Percentiles rank a stretch among this genome's conserved stretches.
phyloP scores from a whole-genome alignment of 2,797 vertebrate species.

The Halcyon leucocephala region DNA sequence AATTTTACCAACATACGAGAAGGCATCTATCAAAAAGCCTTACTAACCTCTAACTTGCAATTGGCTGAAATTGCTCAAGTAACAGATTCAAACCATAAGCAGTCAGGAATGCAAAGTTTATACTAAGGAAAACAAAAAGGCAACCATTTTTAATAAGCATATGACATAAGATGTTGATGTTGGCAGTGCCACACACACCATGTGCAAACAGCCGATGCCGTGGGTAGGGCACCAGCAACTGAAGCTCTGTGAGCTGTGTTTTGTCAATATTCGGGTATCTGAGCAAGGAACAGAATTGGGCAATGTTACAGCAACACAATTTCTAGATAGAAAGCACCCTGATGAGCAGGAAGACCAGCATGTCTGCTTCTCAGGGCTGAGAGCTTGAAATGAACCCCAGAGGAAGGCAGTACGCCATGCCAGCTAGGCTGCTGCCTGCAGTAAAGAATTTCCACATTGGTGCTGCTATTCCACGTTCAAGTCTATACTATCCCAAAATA shows the following conservation, averaged over 20 bases:
- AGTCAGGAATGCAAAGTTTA: slow-evolving; percentile 46
- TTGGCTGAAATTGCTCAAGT: not conserved
- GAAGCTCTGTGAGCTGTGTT: not conserved
- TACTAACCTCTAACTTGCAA: not conserved
- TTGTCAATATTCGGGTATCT: not conserved
- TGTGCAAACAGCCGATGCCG: not conserved
- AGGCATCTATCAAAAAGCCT: not conserved
- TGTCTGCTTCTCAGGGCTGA: not conserved
- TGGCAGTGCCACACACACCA: slow-evolving; percentile 4
- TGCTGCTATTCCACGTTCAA: not conserved
- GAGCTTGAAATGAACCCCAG: not conserved
- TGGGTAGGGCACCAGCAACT: not conserved
- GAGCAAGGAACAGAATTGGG: not conserved
- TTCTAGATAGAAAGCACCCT: not conserved
- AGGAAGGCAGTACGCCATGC: not conserved
- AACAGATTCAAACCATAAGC: not conserved
- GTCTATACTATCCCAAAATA: not conserved
- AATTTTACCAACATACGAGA: not conserved
- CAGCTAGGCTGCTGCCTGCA: not conserved
- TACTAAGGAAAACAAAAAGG: slow-evolving; percentile 34
- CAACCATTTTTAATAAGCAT: not conserved
- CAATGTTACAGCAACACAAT: not conserved
- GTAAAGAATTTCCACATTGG: not conserved
- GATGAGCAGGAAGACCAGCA: not conserved
- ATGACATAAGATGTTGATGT: slow-evolving; percentile 35